Base-by-base conservation (phyloP, 2,888 invertebrate genomes). In the Stenodema calcarata region DNA sequence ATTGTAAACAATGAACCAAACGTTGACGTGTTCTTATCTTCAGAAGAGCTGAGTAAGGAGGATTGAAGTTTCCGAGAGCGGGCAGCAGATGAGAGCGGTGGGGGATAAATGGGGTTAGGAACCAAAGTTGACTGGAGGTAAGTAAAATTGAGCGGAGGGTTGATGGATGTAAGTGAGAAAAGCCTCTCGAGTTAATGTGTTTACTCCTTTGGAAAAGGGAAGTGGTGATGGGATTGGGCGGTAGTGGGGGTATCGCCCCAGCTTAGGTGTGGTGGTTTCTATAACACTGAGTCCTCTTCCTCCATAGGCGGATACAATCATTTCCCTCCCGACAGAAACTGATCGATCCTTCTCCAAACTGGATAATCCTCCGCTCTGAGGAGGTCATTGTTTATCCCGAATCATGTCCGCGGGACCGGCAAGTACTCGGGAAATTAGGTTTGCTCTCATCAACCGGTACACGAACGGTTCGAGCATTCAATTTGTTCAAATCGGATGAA, bases 101-200 rank as follows among this genome's bases (percentile, higher is more conserved):
- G 80, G 28, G 84, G 84, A 84, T 84, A 84, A 84, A 84, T 84
- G 84, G 84, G 84, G 84, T 73, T 84, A 84, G 84, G 84, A 84
- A 84, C 73, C 73, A 47, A 84, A 84, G 84, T 84, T 73, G 84
- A 84, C 84, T 44, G 23, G 84, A 73, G 73, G 84, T 70, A 70
- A 84, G 73, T 70, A 70, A 84, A 84, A 84, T 70, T 84, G 70
- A 73, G 73, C 70, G 70, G 75, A 84, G 84, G 70, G 47, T 73
- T 84, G 84, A 84, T 84, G 84, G 84, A 84, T 84, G 84, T 73
- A 84, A 84, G 84, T 84, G 84, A 84, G 73, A 73, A 84, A 78
- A 84, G 84, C 73, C 84, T 84, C 84, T 84, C 73, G 73, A 84
- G 84, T 84, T 84, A 84, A 84, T 84, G 84, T 84, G 84, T 84